Evolutionary conservation across 37 sponge, comb jelly and placozoan genomes (phyloP).

Genomic region (Agelas oroides): DNA sequence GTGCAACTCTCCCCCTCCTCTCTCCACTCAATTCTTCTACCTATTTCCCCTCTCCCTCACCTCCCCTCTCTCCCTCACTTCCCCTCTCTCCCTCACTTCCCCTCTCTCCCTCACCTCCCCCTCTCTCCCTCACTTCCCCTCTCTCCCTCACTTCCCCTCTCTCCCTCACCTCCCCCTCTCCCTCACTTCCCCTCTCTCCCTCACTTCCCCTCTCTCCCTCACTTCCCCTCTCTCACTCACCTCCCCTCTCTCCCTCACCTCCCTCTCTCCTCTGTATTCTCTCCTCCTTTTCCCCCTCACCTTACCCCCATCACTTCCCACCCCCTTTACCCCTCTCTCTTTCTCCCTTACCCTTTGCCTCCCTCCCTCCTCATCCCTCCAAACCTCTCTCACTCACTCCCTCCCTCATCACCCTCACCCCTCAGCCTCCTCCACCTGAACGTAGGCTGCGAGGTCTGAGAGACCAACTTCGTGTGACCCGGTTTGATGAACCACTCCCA

Average conservation of each 20-base stretch:
- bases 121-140: no score
- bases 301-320: neutral
- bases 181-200: neutral
- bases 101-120: neutral
- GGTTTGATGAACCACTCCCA: slow-evolving; percentile 51
- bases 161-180: no score
- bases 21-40: no score
- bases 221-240: neutral
- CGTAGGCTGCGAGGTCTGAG: slow-evolving; percentile 11
- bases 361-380: neutral
- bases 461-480: slow-evolving; percentile 12
- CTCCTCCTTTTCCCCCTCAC: no score
- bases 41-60: neutral
- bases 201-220: no score
- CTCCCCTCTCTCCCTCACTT: no score
- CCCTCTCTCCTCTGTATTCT: no score
- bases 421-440: neutral
- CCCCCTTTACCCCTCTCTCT: neutral
- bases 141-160: neutral
- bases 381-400: neutral
- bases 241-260: no score
- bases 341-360: neutral
- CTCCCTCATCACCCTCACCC: neutral
- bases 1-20: no score
- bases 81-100: neutral